Evolutionary conservation across 1,140 invertebrate species (phyloP).

Genomic region (Chymomyza costata): DNA sequence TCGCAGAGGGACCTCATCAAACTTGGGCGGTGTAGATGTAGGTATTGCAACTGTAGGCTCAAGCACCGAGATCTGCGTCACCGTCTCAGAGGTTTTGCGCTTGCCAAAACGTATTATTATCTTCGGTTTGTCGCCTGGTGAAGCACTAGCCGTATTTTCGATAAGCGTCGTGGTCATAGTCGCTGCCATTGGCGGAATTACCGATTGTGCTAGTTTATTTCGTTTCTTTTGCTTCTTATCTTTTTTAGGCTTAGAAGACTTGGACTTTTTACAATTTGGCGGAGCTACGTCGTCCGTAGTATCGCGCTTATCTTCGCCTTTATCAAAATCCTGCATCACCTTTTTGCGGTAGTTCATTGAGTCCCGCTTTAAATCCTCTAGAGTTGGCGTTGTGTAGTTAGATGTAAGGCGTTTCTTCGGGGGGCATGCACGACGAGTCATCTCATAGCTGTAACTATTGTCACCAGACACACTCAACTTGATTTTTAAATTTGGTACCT

Average conservation of each 20-base stretch:
- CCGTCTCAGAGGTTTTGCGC: slow-evolving; percentile 70
- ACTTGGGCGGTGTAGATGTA: slow-evolving; percentile 49
- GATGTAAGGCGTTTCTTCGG: slow-evolving; percentile 86
- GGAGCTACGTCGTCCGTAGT: no score
- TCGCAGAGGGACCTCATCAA: slow-evolving; percentile 79
- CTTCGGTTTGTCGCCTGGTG: slow-evolving; percentile 77
- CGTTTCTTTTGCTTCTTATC: slow-evolving; percentile 83
- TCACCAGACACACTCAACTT: slow-evolving; percentile 78
- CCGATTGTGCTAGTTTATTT: slow-evolving; percentile 70
- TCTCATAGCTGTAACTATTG: slow-evolving; percentile 58
- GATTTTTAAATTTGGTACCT: slow-evolving; percentile 87
- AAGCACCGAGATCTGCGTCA: slow-evolving; percentile 45
- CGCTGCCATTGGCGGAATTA: slow-evolving; percentile 16
- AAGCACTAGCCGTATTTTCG: slow-evolving; percentile 74
- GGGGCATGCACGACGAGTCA: slow-evolving; percentile 78
- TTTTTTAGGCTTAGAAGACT: slow-evolving; percentile 76
- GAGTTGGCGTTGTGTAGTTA: slow-evolving; percentile 80
- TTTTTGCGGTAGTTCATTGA: slow-evolving; percentile 91
- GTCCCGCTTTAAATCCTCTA: slow-evolving; percentile 87
- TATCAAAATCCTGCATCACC: slow-evolving; percentile 87
- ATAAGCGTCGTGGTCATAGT: slow-evolving; percentile 69
- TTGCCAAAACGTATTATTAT: slow-evolving; percentile 80
- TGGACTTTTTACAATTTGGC: slow-evolving; percentile 74
- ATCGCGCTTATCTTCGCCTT: slow-evolving; percentile 79
- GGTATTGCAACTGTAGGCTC: slow-evolving; percentile 54